Evolutionary conservation across 2,888 invertebrate species (phyloP), one percentile per base, ranked within the genome.

Genomic region (Latheticus oryzae): DNA sequence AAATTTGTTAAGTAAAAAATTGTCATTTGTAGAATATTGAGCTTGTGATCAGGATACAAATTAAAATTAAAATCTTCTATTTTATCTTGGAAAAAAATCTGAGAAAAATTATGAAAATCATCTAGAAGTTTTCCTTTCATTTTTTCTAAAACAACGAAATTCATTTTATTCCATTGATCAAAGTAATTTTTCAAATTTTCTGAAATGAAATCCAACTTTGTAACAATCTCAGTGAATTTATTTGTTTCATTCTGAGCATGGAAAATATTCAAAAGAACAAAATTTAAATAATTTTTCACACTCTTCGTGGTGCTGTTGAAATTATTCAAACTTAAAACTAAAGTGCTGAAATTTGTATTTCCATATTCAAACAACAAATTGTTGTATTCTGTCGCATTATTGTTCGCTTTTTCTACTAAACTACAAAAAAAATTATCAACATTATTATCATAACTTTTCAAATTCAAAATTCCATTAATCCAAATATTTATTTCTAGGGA

Each of bases 401-500:
- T 58, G 35, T 55, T 33, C 62, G 23, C 54, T 47, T 19, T 61
- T 61, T 24, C 70, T 35, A 69, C 60, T 55, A 55, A 57, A 38
- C 67, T 69, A 63, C 58, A 71, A 47, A 70, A 75, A 67, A 58
- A 77, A 65, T 52, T 61, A 1, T 75, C 73, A 51, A 71, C 57
- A 33, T 42, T 21, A 4, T 60, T 56, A 38, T 69, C 66, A 9
- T 65, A 70, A 12, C 61, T 53, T 60, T 69, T 67, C 11, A 74
- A 57, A 61, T 71, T 65, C 15, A 72, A 67, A 43, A 76, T 61
- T 0, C 71, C 72, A 50, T 73, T 71, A 24, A 76, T 74, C 83
- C 90, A 87, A 54, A 90, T 79, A 71, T 87, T 84, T 28, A 89
- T 84, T 78, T 91, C 90, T 51, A 82, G 79, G 59, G 80, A 79